Conservation (phyloP, 2,888 invertebrate species). For the Azorinus chamasolen region DNA sequence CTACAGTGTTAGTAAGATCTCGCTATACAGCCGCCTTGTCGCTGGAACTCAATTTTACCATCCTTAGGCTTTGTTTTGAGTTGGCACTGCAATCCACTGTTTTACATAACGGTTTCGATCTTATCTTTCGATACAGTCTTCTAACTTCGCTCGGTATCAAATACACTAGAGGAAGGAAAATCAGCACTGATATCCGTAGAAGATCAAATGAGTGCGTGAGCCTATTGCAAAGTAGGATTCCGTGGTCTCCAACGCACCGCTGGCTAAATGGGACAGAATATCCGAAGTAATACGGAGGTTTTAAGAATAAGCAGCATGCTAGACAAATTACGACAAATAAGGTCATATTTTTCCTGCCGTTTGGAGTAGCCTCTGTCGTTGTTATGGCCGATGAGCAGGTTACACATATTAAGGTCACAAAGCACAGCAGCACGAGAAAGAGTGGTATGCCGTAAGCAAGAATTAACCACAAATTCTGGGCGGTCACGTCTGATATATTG, state of each 20-base stretch:
- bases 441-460: constrained; percentile 45
- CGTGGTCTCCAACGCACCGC: constrained; percentile 8
- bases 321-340: constrained; percentile 51
- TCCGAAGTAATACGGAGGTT: constrained; percentile 52
- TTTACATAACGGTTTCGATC: constrained; percentile 45
- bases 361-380: constrained; percentile 27
- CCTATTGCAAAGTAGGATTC: constrained; percentile 25
- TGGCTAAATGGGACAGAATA: constrained; percentile 35
- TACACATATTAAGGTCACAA: constrained; percentile 32
- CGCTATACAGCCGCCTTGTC: constrained; percentile 33
- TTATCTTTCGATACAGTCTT: constrained; percentile 36
- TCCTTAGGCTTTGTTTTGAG: constrained; percentile 37
- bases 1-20: neutral
- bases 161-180: constrained; percentile 50
- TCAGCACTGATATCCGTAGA: constrained; percentile 32
- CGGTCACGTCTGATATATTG: constrained; percentile 48
- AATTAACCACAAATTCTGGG: constrained; percentile 51
- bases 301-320: constrained; percentile 30
- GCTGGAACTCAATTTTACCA: constrained; percentile 22
- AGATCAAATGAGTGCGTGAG: constrained; percentile 36
- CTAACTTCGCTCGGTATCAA: constrained; percentile 40
- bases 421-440: constrained; percentile 28
- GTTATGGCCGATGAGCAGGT: constrained; percentile 21
- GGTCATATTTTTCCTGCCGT: constrained; percentile 28
- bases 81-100: constrained; percentile 40